These are phyloP conservation scores for Amphiprion percula DNA, from an alignment of 2,113 vertebrate species.

Conservation along the genomic window DNA sequence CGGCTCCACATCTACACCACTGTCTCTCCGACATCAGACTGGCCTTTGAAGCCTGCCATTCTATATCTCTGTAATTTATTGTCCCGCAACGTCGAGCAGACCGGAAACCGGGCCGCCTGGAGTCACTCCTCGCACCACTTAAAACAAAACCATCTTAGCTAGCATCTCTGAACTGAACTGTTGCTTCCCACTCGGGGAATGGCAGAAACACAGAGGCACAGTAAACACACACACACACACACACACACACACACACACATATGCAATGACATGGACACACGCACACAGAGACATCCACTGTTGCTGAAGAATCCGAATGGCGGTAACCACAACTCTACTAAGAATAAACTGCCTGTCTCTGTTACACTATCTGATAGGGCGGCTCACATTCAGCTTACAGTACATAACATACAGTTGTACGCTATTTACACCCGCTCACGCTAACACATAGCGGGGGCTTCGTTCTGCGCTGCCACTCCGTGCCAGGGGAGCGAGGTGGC, in stretches of 20 bases:
- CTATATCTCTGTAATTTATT: conserved; percentile 66
- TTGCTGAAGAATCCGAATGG: conserved; percentile 64
- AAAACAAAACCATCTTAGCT: conserved; percentile 66
- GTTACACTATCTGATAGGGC: conserved; percentile 58
- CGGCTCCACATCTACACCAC: conserved; percentile 39
- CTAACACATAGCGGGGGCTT: conserved; percentile 41
- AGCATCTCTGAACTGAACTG: conserved; percentile 66
- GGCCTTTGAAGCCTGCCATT: conserved; percentile 68
- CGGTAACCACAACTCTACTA: conserved; percentile 54
- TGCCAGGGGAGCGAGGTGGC: conserved; percentile 49
- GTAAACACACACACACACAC: conserved; percentile 35
- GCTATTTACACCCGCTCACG: conserved; percentile 51
- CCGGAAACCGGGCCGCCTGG: conserved; percentile 59
- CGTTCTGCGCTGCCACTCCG: conserved; percentile 36
- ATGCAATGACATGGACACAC: conserved; percentile 25
- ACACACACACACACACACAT: conserved; percentile 17
- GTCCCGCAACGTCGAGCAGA: conserved; percentile 38
- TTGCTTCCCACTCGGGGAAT: conserved; percentile 61
- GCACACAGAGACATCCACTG: conserved; percentile 33
- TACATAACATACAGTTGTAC: conserved; percentile 58
- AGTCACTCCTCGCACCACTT: conserved; percentile 71
- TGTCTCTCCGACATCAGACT: conserved; percentile 50
- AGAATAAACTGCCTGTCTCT: conserved; percentile 70
- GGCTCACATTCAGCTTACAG: conserved; percentile 74
- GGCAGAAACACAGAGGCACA: conserved; percentile 43